phyloP scores from a whole-genome alignment of 1,140 invertebrate genomes.

The Leptonema lineaticorne region DNA sequence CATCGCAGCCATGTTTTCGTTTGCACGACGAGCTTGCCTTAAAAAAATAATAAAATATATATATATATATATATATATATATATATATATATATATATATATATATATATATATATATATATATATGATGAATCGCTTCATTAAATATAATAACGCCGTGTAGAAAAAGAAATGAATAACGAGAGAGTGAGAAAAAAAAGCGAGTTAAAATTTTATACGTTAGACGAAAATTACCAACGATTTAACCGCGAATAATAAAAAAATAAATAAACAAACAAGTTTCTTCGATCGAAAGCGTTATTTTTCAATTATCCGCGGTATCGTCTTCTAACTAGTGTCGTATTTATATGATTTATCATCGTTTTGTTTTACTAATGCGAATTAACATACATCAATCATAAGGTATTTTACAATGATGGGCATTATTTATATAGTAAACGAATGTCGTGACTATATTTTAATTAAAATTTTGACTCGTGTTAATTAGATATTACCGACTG shows the following conservation, averaged over 20 bases:
- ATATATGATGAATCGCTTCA: slow-evolving; percentile 30
- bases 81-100: no score
- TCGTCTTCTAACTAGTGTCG: not conserved
- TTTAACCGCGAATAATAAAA: no score
- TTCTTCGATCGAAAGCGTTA: no score
- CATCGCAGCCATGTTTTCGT: no score
- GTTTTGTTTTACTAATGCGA: slow-evolving; percentile 1
- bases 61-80: no score
- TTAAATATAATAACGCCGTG: not conserved
- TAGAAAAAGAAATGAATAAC: no score
- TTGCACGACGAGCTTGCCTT: no score
- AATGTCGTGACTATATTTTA: not conserved
- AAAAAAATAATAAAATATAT: no score
- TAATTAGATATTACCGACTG: not conserved
- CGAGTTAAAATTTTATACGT: no score
- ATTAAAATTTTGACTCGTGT: not conserved
- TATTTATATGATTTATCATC: slow-evolving; percentile 6
- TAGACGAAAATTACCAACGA: slow-evolving; percentile 14
- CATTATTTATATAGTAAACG: not conserved
- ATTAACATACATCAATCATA: not conserved
- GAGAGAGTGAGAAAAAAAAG: no score
- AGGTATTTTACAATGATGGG: not conserved
- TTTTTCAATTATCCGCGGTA: not conserved
- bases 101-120: no score
- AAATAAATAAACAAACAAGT: no score